These are phyloP conservation scores for Terrapene triunguis DNA, from an alignment of 2,113 vertebrate species.

Conservation along the genomic window DNA sequence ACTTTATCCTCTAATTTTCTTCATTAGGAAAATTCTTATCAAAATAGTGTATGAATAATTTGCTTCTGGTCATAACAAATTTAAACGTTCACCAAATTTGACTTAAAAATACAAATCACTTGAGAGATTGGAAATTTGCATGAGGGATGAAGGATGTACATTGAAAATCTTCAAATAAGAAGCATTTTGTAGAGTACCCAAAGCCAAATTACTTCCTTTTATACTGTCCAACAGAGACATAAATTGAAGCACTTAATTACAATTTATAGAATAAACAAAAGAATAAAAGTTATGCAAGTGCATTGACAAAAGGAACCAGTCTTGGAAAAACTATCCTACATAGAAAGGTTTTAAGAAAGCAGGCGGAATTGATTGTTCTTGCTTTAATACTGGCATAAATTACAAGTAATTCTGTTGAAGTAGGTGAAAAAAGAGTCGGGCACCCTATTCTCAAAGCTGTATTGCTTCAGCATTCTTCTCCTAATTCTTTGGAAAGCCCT, in stretches of 20 bases:
- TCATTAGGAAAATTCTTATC: background rate
- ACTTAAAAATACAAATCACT: background rate
- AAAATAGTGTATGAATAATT: background rate
- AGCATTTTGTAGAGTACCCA: background rate
- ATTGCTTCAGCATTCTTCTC: no score
- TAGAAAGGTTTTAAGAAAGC: no score
- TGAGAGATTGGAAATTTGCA: background rate
- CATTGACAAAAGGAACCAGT: background rate
- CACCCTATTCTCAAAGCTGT: no score
- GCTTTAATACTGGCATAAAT: no score
- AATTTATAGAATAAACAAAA: background rate
- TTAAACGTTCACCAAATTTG: background rate
- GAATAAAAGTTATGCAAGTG: background rate
- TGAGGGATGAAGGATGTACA: background rate
- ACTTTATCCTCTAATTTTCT: slow-evolving; percentile 8
- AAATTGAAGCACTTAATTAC: background rate
- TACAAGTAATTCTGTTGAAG: background rate
- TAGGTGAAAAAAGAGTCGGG: background rate
- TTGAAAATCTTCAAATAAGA: background rate
- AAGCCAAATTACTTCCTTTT: background rate
- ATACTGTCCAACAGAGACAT: background rate
- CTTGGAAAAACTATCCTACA: background rate
- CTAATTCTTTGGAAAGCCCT: no score
- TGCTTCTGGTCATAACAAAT: background rate
- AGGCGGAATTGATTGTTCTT: no score